Base-by-base conservation (phyloP, 2,113 vertebrate genomes). In the Coregonus clupeaformis region DNA sequence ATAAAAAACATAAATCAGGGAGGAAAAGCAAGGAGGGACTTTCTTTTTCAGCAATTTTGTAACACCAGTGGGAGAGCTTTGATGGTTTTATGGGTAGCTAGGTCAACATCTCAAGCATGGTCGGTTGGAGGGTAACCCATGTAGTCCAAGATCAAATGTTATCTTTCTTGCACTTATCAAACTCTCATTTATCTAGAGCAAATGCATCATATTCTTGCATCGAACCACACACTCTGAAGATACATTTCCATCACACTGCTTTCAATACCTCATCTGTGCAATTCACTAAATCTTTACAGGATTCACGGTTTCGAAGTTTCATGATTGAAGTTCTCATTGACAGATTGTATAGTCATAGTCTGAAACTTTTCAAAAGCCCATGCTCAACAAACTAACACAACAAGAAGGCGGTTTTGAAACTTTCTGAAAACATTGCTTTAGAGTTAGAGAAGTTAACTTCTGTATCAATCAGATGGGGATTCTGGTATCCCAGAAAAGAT, bases 1-100 rank as follows among this genome's bases (percentile, higher is more conserved):
- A 91, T 91, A 91, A 92, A 91, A 90, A 86, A 88, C 82, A 90
- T 42, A 9, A 88, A 83, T 78, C 73, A 86, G 74, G 82, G 68
- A 63, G 62, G 82, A 84, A 85, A 76, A 75, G 78, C 60, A 75
- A 78, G 68, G 74, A 71, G 71, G 60, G 36, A 27, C 68, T n/a
- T 68, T 72, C 79, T 70, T 75, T 80, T 69, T 80, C 59, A 77
- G 74, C 79, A 77, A 79, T 27, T 27, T 47, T 65, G 49, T 64
- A 88, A 85, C 62, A 89, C 82, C 82, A 80, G 71, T 74, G 74
- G 80, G 85, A 83, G 14, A 71, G 80, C 76, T 76, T 22, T 49
- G 79, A 83, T 85, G 86, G 74, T 77, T 68, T 73, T 36, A 82
- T 76, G 24, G 12, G n/a, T 25, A 76, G 71, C 4, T 67, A 18